Percentiles rank a stretch among this genome's conserved stretches.
Conservation (phyloP, 2,797 vertebrate species). For the Lutjanus campechanus region DNA sequence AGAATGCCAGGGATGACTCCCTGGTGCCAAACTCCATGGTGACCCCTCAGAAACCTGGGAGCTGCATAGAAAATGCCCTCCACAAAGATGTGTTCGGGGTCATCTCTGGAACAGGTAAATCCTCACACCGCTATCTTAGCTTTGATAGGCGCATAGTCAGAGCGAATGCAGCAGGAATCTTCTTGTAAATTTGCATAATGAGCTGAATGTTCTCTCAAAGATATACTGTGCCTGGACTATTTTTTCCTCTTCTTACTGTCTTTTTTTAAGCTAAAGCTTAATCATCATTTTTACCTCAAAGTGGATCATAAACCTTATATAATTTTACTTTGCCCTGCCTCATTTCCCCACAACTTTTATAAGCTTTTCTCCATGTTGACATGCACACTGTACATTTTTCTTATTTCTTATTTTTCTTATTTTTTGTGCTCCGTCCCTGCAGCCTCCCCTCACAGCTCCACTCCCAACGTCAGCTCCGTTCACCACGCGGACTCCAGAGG, state of each 20-base stretch:
- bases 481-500: constrained; percentile 94
- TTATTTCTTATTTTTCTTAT: no score
- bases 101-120: constrained; percentile 94
- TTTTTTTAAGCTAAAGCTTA: no score
- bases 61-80: constrained; percentile 90
- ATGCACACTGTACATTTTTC: neutral
- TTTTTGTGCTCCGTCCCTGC: neutral
- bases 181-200: neutral
- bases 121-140: neutral
- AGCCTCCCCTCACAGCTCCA: constrained; percentile 95
- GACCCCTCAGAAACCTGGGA: constrained; percentile 91
- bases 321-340: neutral
- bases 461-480: constrained; percentile 91
- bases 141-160: neutral
- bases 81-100: constrained; percentile 97
- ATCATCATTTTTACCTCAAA: neutral
- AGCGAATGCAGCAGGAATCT: neutral
- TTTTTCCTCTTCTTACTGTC: no score
- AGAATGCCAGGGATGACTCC: constrained; percentile 91
- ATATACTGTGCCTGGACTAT: neutral
- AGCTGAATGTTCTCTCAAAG: neutral
- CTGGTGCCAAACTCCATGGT: constrained; percentile 84
- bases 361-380: neutral
- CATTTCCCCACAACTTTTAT: neutral
- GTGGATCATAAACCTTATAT: neutral